These are phyloP conservation scores for Zoanthus sansibaricus DNA, from an alignment of 92 coral and sea anemone species.

Conservation along the genomic window DNA sequence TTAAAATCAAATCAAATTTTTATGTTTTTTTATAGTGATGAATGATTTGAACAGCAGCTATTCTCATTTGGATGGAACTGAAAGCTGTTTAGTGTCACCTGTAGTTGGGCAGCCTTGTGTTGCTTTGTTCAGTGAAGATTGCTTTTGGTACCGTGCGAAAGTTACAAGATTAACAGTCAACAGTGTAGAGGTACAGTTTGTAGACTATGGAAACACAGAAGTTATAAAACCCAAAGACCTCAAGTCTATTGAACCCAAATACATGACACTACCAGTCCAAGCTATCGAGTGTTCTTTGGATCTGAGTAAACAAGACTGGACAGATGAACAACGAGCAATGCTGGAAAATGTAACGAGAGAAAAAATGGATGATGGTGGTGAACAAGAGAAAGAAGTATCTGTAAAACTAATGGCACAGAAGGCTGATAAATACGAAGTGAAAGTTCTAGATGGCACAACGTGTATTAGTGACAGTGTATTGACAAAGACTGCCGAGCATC, in stretches of 20 bases:
- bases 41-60: conserved; percentile 72
- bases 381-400: conserved; percentile 47
- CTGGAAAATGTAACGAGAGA: conserved; percentile 60
- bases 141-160: conserved; percentile 90
- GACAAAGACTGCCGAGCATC: background rate
- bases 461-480: conserved; percentile 71
- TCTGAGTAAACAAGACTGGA: conserved; percentile 67
- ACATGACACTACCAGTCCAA: conserved; percentile 72
- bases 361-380: conserved; percentile 8
- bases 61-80: conserved; percentile 68
- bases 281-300: conserved; percentile 80
- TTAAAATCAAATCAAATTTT: background rate
- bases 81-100: conserved; percentile 75
- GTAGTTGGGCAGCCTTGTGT: conserved; percentile 84
- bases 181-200: conserved; percentile 70
- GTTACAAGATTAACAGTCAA: conserved; percentile 64
- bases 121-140: conserved; percentile 77
- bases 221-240: conserved; percentile 68
- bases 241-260: conserved; percentile 74
- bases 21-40: conserved; percentile 76
- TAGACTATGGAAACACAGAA: conserved; percentile 93
- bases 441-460: conserved; percentile 54
- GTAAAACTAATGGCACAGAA: conserved; percentile 54
- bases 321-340: conserved; percentile 64
- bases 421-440: conserved; percentile 67